Conservation (phyloP, 1,140 invertebrate species). For the Drosophila bocqueti region DNA sequence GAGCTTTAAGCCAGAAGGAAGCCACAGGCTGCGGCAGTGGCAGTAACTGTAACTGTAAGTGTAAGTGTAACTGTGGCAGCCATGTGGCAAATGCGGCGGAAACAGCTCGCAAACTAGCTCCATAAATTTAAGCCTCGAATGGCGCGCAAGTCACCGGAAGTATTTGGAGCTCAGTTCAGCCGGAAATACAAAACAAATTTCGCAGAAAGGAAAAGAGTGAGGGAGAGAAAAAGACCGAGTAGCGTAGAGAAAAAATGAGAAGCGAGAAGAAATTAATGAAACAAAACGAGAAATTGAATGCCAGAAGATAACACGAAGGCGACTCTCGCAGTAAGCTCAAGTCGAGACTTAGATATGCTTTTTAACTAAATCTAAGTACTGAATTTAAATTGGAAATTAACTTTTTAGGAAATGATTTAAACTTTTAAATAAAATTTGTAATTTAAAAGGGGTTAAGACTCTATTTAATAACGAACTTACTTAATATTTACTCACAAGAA, state of each 20-base stretch:
- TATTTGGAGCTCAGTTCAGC: conserved; percentile 62
- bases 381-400: neutral
- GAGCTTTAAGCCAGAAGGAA: neutral
- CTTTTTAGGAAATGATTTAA: too few species aligned
- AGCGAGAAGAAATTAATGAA: conserved; percentile 65
- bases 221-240: conserved; percentile 4
- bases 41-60: conserved; percentile 1
- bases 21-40: conserved; percentile 9
- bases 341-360: conserved; percentile 53
- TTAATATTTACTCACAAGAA: too few species aligned
- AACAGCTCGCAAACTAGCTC: conserved; percentile 64
- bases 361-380: neutral
- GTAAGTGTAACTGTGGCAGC: conserved; percentile 28
- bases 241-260: neutral
- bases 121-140: conserved; percentile 69
- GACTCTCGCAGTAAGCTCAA: neutral
- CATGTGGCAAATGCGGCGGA: conserved; percentile 71
- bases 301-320: conserved; percentile 11
- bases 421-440: neutral
- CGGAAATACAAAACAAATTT: conserved; percentile 81
- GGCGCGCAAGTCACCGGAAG: conserved; percentile 72
- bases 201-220: conserved; percentile 23
- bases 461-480: neutral
- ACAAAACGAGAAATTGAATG: conserved; percentile 52
- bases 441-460: neutral